Conservation (phyloP, 2,888 invertebrate species). For the Helobdella robusta region DNA sequence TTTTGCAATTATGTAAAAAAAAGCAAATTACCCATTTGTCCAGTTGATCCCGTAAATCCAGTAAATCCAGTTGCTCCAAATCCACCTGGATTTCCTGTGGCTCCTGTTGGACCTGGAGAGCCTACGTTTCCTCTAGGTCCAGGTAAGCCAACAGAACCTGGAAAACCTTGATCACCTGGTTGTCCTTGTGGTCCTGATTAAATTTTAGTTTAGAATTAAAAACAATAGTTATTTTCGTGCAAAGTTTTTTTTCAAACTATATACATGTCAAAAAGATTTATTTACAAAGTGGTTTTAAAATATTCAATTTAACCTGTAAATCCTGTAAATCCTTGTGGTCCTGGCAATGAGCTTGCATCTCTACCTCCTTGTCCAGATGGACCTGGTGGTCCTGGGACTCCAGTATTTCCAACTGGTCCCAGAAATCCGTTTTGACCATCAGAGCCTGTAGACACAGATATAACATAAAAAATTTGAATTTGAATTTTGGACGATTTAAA, state of each 20-base stretch:
- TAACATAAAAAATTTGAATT: neutral
- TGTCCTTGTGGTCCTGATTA: conserved; percentile 22
- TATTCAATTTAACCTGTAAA: conserved; percentile 7
- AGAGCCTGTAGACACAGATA: neutral
- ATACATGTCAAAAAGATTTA: neutral
- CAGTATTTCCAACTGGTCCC: conserved; percentile 14
- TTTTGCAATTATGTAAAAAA: neutral
- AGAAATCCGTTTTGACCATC: conserved; percentile 14
- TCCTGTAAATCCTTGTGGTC: conserved; percentile 21
- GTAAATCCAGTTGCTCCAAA: conserved; percentile 6
- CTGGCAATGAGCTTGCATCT: conserved; percentile 7
- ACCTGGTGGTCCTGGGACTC: conserved; percentile 15
- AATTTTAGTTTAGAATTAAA: neutral
- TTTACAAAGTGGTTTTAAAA: neutral
- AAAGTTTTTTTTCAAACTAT: neutral
- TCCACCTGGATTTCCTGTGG: conserved; percentile 8
- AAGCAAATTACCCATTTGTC: neutral
- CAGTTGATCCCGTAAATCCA: neutral
- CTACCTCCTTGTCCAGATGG: conserved; percentile 14
- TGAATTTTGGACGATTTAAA: neutral
- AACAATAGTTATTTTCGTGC: neutral
- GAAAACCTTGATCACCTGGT: conserved; percentile 12
- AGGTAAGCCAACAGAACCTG: conserved; percentile 23
- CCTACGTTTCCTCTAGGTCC: conserved; percentile 8
- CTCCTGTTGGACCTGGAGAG: neutral